These are phyloP conservation scores for Mastomys natalensis DNA, from an alignment of 2,113 vertebrate genomes.

Conservation along the genomic window DNA sequence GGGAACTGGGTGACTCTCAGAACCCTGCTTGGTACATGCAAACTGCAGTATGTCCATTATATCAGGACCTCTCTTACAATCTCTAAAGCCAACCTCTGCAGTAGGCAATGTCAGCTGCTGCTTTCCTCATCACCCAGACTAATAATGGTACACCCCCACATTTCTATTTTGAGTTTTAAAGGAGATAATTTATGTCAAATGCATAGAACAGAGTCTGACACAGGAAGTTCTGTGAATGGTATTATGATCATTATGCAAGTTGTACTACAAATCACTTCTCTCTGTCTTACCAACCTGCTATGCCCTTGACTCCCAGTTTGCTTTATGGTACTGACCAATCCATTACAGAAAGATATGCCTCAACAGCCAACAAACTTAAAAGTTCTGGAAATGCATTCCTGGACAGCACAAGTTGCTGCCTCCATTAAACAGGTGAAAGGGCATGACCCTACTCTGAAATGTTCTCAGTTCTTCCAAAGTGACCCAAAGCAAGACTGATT, in stretches of 20 bases:
- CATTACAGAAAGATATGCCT: neutral
- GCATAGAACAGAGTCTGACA: neutral
- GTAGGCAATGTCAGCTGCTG: neutral
- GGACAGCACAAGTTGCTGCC: neutral
- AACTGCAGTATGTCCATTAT: neutral
- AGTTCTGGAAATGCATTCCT: neutral
- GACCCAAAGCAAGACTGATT: neutral
- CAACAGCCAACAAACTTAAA: neutral
- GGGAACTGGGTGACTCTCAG: neutral
- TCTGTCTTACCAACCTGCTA: neutral
- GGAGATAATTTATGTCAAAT: slow-evolving; percentile 7
- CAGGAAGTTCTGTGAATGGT: neutral
- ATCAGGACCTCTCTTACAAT: neutral
- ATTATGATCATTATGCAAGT: slow-evolving; percentile 4
- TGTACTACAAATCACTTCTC: neutral
- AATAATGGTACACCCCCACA: neutral
- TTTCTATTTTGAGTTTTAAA: slow-evolving; percentile 47
- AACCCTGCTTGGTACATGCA: neutral
- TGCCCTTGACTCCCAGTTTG: neutral
- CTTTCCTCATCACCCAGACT: slow-evolving; percentile 8
- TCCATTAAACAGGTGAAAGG: neutral
- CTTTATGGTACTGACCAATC: neutral
- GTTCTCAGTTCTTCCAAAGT: neutral
- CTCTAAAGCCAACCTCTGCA: neutral
- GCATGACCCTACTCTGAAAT: neutral